Evolutionary conservation across 1,140 invertebrate genomes (phyloP), one percentile per base, ranked within the genome.

Genomic region (Palaemon carinicauda): DNA sequence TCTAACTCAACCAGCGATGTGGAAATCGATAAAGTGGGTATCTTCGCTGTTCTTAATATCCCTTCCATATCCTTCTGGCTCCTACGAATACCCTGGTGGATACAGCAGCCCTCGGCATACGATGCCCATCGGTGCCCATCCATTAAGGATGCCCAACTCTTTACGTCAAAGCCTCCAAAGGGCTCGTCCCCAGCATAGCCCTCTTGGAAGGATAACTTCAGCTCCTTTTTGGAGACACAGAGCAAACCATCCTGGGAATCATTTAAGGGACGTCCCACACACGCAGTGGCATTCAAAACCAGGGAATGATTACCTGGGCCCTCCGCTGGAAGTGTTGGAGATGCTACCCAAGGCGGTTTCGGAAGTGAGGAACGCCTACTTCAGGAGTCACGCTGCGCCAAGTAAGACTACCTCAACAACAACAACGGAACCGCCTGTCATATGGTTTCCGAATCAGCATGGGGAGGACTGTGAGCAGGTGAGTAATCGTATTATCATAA

Each of bases 391-490:
- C 24, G 60, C 14, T n/a, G 12, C 79, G 54, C n/a, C n/a, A n/a
- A n/a, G n/a, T n/a, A n/a, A n/a, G n/a, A n/a, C 17, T 9, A 52
- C 86, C 10, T 52, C 79, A 60, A 50, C 33, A 1, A 80, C 86
- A 56, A 87, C 33, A 5, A 80, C 85, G 5, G 65, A 82, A 27
- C 86, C 86, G 2, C 86, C 86, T 7, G 79, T 87, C 60, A 82
- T 87, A 75, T 87, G 86, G 86, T 87, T 87, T 52, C 86, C 86
- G 9, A 77, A 87, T 21, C 86, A 82, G 24, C n/a, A n/a, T n/a
- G 33, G 71, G 21, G 79, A 84, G 31, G 82, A 87, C 3, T 87
- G 86, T 31, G 65, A 80, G 21, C 29, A 73, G 69, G 73, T 54
- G 52, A 54, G 65, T n/a, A 1, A 19, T 29, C 12, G 27, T 14